phyloP scores from a whole-genome alignment of 2,888 invertebrate species.

The Xestia c-nigrum region DNA sequence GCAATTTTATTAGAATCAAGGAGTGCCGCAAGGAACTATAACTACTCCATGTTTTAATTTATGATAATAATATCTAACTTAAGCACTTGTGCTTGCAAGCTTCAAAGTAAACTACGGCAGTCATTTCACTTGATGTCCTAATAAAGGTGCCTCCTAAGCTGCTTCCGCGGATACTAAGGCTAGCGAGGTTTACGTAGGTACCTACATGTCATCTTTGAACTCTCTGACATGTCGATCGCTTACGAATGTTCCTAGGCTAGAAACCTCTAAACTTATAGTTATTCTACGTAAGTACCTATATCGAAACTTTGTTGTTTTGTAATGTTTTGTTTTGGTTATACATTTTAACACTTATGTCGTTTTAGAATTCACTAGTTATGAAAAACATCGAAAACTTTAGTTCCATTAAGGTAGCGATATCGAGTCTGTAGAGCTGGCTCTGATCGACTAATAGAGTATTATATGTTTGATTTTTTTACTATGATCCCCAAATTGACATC shows the following conservation, averaged over 20 bases:
- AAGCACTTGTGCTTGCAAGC: constrained; percentile 7
- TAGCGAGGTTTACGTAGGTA: not conserved
- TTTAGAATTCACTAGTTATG: not conserved
- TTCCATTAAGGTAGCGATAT: not conserved
- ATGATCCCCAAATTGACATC: constrained; percentile 5
- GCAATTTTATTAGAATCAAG: not conserved
- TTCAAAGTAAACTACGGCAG: constrained; percentile 26
- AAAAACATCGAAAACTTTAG: not conserved
- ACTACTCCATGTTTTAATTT: not conserved
- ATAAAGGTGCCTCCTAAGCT: constrained; percentile 5
- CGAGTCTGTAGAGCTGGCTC: not conserved
- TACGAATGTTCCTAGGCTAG: not conserved
- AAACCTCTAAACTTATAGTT: no score
- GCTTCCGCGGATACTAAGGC: constrained; percentile 4
- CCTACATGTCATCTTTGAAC: constrained; percentile 1
- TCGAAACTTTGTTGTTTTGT: no score
- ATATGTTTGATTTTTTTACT: not conserved
- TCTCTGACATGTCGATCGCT: not conserved
- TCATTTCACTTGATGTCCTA: constrained; percentile 12
- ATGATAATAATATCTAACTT: constrained; percentile 3
- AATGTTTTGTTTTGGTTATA: no score
- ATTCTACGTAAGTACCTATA: no score
- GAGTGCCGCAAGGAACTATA: not conserved
- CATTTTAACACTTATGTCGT: no score
- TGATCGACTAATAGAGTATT: not conserved